phyloP scores from a whole-genome alignment of 2,113 vertebrate species.

The Eurystomus gularis region DNA sequence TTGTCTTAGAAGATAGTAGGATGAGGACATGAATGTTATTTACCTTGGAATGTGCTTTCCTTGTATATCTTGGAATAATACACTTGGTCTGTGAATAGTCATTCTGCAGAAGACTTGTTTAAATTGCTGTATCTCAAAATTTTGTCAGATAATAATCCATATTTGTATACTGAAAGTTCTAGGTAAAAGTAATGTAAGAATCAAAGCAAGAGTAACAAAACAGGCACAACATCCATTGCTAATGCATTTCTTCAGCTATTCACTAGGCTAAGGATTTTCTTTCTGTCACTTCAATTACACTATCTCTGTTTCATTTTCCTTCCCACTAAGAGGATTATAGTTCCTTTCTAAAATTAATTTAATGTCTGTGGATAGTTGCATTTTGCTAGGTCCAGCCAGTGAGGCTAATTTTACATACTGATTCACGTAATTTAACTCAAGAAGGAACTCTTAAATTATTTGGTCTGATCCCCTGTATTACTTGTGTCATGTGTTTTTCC shows the following conservation, averaged over 20 bases:
- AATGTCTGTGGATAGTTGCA: background rate
- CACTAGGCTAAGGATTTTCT: background rate
- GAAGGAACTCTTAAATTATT: background rate
- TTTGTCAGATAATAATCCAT: background rate
- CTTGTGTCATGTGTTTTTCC: background rate
- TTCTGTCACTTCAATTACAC: background rate
- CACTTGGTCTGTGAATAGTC: background rate
- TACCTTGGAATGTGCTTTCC: background rate
- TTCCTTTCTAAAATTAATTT: constrained; percentile 13
- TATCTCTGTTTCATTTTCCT: background rate
- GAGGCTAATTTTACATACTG: background rate
- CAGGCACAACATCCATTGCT: background rate
- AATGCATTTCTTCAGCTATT: background rate
- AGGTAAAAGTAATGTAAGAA: background rate
- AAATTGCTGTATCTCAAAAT: background rate
- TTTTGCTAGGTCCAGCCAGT: background rate
- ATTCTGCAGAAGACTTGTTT: background rate
- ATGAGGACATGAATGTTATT: background rate
- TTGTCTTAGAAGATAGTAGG: background rate
- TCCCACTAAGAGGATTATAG: background rate
- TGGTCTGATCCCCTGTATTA: background rate
- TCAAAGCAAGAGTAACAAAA: background rate
- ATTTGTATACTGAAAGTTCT: background rate
- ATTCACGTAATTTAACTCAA: background rate
- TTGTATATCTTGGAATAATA: background rate